Conservation (phyloP, 2,888 invertebrate genomes). For the Oegoconia quadripuncta region DNA sequence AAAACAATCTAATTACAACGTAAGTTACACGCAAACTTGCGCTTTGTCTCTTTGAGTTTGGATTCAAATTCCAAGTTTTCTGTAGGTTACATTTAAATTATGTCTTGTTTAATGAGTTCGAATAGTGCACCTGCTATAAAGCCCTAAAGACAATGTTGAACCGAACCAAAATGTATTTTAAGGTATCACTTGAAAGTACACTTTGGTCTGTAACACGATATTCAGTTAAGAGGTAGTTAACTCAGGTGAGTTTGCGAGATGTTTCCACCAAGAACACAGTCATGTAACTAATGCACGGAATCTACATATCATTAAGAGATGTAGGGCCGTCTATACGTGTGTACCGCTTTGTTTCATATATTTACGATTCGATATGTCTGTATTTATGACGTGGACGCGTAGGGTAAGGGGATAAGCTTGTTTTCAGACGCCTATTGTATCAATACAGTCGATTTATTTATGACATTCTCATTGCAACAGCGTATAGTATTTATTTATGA, state of each 20-base stretch:
- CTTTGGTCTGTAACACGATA: slow-evolving; percentile 26
- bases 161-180: slow-evolving; percentile 22
- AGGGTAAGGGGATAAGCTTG: slow-evolving; percentile 44
- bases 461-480: slow-evolving; percentile 18
- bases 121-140: slow-evolving; percentile 32
- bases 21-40: slow-evolving; percentile 17
- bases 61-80: not conserved
- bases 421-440: slow-evolving; percentile 66
- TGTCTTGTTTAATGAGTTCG: slow-evolving; percentile 77
- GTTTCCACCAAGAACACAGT: slow-evolving; percentile 75
- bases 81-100: slow-evolving; percentile 61
- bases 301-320: slow-evolving; percentile 80
- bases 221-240: slow-evolving; percentile 23
- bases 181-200: slow-evolving; percentile 9
- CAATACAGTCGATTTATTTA: slow-evolving; percentile 27
- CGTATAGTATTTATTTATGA: slow-evolving; percentile 24
- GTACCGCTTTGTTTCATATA: slow-evolving; percentile 75
- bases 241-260: slow-evolving; percentile 55
- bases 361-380: slow-evolving; percentile 56
- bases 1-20: slow-evolving; percentile 39
- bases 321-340: slow-evolving; percentile 72
- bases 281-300: slow-evolving; percentile 78
- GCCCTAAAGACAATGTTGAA: slow-evolving; percentile 20
- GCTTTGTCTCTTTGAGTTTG: not conserved
- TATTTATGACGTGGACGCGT: slow-evolving; percentile 70